phyloP scores from a whole-genome alignment of 1,140 invertebrate genomes.

The Geopemphigus sp. region DNA sequence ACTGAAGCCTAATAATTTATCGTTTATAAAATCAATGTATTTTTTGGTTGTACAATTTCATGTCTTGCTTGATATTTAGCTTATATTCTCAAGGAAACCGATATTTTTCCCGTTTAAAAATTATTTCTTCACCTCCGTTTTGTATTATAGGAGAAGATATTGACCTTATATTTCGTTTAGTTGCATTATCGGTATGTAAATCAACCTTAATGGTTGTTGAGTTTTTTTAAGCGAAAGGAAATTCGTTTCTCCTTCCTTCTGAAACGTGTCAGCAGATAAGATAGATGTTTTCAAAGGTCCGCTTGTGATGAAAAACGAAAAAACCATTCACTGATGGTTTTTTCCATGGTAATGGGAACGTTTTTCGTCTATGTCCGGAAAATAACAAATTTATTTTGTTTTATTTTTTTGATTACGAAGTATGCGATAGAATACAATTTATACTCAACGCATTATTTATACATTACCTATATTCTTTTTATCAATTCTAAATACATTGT shows the following conservation, averaged over 20 bases:
- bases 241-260: not conserved
- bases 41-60: not conserved
- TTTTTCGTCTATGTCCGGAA: not conserved
- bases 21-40: not conserved
- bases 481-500: too few relatives aligned
- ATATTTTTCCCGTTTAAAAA: too few relatives aligned
- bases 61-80: too few relatives aligned
- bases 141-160: not conserved
- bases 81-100: too few relatives aligned
- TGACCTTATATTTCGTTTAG: not conserved
- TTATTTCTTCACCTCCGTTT: not conserved
- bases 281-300: slow-evolving; percentile 17
- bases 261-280: slow-evolving; percentile 8
- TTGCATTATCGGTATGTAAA: slow-evolving; percentile 24
- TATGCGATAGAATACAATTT: too few relatives aligned
- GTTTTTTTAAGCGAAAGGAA: not conserved
- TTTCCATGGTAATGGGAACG: not conserved
- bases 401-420: too few relatives aligned
- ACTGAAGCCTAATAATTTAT: not conserved
- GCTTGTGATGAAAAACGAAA: not conserved
- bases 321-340: slow-evolving; percentile 3
- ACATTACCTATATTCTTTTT: too few relatives aligned
- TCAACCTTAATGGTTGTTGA: slow-evolving; percentile 17
- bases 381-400: too few relatives aligned
- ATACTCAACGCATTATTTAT: too few relatives aligned